Base-by-base conservation (phyloP, 2,888 invertebrate genomes). In the Athetis lepigone region DNA sequence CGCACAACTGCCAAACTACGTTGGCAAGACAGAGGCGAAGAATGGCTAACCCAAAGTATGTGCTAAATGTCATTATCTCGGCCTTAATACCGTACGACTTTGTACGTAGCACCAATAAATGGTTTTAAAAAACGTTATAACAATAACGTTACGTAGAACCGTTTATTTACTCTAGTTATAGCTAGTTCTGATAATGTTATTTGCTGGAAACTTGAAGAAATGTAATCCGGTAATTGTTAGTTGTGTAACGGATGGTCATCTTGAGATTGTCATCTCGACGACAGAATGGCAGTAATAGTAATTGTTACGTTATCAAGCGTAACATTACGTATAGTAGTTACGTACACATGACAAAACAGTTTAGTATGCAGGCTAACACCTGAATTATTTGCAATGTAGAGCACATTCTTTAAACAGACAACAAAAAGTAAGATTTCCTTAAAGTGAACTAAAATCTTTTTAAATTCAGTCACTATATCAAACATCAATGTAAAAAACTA, bases 281-380 rank as follows among this genome's bases (percentile, higher is more conserved):
- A 8, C 9, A 21, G 58, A 42, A 47, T 63, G 54, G 19, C 8
- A 5, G 36, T 23, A 56, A 23, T 21, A 45, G 21, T 16, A 16
- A n/a, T 52, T 1, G 0, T 21, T 42, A 16, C 37, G 11, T 40
- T 56, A 46, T 71, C 27, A 55, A 27, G 37, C 27, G 55, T 55
- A 46, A 56, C 42, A 18, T 27, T 11, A 27, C 29, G 29, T 11
- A 29, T 11, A n/a, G 11, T 5, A 9, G 1, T 19, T 65, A 60
- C 6, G 27, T 65, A 60, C 6, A 63, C 33, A 19, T 2, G 16
- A 16, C 25, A 8, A 43, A 19, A 43, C 0, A 25, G 16, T 9
- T 43, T 0, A 16, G 62, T 36, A 13, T 60, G 13, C 61, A 40
- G 39, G 61, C 13, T 58, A 18, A 4, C 11, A 13, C 9, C 2